These are phyloP conservation scores for Pempheris klunzingeri DNA, from an alignment of 2,797 vertebrate species.

Conservation along the genomic window DNA sequence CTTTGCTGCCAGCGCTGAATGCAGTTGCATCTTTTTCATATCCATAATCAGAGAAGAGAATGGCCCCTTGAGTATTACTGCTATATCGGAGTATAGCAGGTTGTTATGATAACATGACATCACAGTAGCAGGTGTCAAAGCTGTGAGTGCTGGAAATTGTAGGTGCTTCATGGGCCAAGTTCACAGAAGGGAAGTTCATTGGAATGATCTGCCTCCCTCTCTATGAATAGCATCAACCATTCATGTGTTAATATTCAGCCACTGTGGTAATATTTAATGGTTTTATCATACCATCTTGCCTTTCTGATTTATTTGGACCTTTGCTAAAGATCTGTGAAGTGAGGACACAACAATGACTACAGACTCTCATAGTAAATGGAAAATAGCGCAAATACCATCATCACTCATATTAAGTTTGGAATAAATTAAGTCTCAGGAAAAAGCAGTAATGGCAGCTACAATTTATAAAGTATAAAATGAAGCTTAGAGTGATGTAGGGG, in stretches of 20 bases:
- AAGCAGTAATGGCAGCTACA: not conserved
- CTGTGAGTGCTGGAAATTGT: conserved; percentile 73
- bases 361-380: conserved; percentile 2
- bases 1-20: conserved; percentile 8
- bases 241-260: conserved; percentile 48
- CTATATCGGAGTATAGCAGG: conserved; percentile 40
- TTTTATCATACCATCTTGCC: conserved; percentile 1
- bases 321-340: conserved; percentile 11
- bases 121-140: conserved; percentile 79
- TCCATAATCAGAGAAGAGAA: conserved; percentile 16
- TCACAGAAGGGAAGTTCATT: conserved; percentile 74
- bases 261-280: conserved; percentile 3
- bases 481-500: not conserved
- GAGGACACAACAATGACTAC: not conserved
- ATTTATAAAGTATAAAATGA: not conserved
- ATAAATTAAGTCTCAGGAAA: conserved; percentile 22
- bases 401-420: conserved; percentile 13
- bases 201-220: conserved; percentile 44
- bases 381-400: conserved; percentile 15
- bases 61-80: conserved; percentile 18
- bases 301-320: conserved; percentile 16
- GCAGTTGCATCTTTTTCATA: conserved; percentile 23
- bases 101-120: conserved; percentile 66
- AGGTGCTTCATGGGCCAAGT: conserved; percentile 66
- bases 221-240: conserved; percentile 68